These are phyloP conservation scores for Passerculus sandwichensis DNA, from an alignment of 2,797 vertebrate species.

Conservation along the genomic window DNA sequence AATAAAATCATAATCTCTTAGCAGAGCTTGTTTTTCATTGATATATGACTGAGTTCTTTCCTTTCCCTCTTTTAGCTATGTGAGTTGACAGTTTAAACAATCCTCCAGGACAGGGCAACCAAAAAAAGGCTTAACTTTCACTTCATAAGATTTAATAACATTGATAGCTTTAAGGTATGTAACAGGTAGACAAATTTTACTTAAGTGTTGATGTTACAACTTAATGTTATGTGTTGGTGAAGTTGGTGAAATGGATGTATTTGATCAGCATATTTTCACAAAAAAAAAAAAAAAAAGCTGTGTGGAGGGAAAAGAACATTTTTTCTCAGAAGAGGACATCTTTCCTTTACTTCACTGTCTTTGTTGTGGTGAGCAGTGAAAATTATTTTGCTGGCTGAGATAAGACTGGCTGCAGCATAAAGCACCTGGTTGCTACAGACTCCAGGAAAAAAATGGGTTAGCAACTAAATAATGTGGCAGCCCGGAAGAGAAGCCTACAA, in stretches of 20 bases:
- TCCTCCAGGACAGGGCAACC: neutral
- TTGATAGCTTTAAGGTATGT: neutral
- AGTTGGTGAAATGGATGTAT: neutral
- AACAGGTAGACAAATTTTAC: neutral
- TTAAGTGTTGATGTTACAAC: neutral
- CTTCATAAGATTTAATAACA: neutral
- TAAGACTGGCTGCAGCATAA: neutral
- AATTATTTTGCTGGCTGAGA: neutral
- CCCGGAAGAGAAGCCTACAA: neutral
- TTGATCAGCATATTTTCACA: neutral
- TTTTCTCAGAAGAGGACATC: neutral
- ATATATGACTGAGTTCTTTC: neutral
- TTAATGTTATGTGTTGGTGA: neutral
- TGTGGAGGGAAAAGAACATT: neutral
- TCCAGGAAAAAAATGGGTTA: neutral
- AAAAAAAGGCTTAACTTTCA: neutral
- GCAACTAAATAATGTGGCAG: neutral
- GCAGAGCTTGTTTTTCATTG: neutral
- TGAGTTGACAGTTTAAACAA: neutral
- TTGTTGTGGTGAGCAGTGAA: neutral
- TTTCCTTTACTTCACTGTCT: neutral
- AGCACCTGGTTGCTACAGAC: neutral
- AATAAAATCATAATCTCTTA: neutral
- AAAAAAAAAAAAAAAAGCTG: neutral
- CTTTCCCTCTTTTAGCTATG: neutral